Percentiles rank a stretch among this genome's conserved stretches.
Conservation (phyloP, 2,113 vertebrate genomes). For the Halcyon senegalensis region DNA sequence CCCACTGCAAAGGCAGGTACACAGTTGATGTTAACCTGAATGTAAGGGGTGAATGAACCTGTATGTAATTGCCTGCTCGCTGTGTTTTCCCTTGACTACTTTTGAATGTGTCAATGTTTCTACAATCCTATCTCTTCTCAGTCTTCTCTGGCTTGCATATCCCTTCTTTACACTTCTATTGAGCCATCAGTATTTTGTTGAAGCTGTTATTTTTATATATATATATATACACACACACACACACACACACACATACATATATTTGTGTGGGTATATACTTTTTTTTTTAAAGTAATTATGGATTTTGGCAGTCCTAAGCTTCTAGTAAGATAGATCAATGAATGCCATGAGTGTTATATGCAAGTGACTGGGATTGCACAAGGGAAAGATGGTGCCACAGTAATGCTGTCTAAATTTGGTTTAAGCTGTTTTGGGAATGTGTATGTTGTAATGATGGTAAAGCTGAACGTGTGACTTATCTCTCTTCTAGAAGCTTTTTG, state of each 20-base stretch:
- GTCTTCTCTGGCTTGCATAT: not conserved
- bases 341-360: not conserved
- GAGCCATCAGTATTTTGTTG: not conserved
- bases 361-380: not conserved
- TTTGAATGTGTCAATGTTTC: not conserved
- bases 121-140: not conserved
- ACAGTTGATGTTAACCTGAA: not conserved
- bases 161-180: not conserved
- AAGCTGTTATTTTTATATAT: not conserved
- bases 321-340: not conserved
- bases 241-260: fast-evolving
- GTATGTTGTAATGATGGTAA: not conserved
- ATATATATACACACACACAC: fast-evolving
- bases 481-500: not conserved
- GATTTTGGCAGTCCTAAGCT: not conserved
- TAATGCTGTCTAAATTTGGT: not conserved
- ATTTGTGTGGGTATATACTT: not conserved
- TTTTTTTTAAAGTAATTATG: not conserved
- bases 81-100: not conserved
- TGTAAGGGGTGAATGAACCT: not conserved
- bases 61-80: not conserved
- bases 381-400: not conserved
- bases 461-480: not conserved
- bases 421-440: not conserved
- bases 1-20: not conserved